A percentile compares a stretch with the other conserved stretches of the same genome.
phyloP scores from a whole-genome alignment of 2,113 vertebrate species.

The Tragelaphus scriptus region DNA sequence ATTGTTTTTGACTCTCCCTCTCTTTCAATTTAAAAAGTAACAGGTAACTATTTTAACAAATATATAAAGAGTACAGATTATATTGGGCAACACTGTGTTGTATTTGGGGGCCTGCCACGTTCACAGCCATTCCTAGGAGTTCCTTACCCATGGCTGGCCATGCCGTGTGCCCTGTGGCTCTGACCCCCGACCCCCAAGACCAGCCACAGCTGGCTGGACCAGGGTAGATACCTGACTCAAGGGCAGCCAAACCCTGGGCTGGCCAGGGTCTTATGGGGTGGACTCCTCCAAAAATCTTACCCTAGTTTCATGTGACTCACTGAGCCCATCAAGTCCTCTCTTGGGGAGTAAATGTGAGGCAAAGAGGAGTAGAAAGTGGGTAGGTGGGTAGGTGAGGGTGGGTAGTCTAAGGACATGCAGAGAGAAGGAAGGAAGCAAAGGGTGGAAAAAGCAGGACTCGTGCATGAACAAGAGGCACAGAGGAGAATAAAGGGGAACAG shows the following conservation, averaged over 20 bases:
- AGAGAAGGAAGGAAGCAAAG: neutral
- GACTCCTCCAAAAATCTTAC: neutral
- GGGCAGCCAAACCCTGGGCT: neutral
- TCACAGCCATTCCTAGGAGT: neutral
- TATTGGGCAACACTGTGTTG: neutral
- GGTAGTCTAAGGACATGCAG: neutral
- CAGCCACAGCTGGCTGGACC: neutral
- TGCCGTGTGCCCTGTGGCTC: neutral
- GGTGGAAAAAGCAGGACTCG: fast-evolving
- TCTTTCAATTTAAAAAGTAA: neutral
- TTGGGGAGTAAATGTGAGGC: neutral
- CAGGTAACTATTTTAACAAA: neutral
- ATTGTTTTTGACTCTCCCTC: neutral
- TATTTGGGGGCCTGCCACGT: neutral
- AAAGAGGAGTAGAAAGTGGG: neutral
- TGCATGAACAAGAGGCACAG: neutral
- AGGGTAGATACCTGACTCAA: neutral
- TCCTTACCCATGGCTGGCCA: neutral
- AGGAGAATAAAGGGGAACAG: neutral
- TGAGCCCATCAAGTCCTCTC: neutral
- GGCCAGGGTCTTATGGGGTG: neutral
- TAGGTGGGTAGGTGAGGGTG: neutral
- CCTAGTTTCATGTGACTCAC: neutral
- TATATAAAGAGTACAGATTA: neutral
- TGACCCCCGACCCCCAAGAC: neutral